Percentiles rank a stretch among this genome's conserved stretches.
phyloP scores from a whole-genome alignment of 2,113 vertebrate genomes.

The Stigmatopora nigra region DNA sequence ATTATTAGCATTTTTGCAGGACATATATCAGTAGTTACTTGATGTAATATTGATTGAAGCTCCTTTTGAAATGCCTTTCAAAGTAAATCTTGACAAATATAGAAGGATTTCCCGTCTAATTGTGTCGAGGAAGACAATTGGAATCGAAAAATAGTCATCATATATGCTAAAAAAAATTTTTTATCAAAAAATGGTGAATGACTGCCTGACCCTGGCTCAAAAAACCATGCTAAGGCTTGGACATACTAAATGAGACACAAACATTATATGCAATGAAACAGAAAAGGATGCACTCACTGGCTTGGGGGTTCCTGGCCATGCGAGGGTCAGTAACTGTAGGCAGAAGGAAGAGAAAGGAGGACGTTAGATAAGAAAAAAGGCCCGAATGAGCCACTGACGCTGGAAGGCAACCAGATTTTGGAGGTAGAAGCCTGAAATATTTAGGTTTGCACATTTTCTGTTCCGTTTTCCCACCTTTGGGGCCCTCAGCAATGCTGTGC shows the following conservation, averaged over 20 bases:
- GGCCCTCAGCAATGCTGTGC: slow-evolving; percentile 35
- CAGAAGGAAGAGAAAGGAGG: slow-evolving; percentile 7
- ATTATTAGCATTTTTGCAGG: no score
- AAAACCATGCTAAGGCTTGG: slow-evolving; percentile 32
- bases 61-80: background rate
- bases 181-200: slow-evolving; percentile 17
- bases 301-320: slow-evolving; percentile 64
- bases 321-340: slow-evolving; percentile 67
- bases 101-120: background rate
- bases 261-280: slow-evolving; percentile 58
- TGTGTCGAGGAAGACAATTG: slow-evolving; percentile 2
- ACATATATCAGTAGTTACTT: no score
- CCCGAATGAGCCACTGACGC: slow-evolving; percentile 47
- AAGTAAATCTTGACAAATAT: background rate
- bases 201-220: slow-evolving; percentile 26
- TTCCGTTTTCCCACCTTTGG: slow-evolving; percentile 54
- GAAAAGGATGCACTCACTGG: slow-evolving; percentile 64
- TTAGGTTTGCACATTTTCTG: slow-evolving; percentile 56
- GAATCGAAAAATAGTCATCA: slow-evolving; percentile 3
- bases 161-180: background rate
- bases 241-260: slow-evolving; percentile 47
- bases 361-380: slow-evolving; percentile 32
- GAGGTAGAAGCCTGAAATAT: slow-evolving; percentile 57
- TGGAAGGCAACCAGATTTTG: slow-evolving; percentile 42
- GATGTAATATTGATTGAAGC: no score